Evolutionary conservation across 64 coral and sea anemone genomes (phyloP).

Genomic region (Pocillopora damicornis): DNA sequence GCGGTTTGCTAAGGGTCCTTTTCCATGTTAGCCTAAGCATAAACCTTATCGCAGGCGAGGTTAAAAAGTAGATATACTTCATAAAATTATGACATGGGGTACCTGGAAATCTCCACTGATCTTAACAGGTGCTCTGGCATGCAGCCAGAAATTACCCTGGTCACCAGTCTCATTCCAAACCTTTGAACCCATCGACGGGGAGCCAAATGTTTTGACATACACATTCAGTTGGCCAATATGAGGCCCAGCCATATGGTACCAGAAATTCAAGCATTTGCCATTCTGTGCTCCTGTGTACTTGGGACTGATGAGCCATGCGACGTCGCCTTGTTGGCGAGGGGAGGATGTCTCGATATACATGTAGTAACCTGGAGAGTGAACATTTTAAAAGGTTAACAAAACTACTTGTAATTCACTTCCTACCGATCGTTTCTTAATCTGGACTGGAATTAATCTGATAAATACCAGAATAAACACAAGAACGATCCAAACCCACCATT

Average conservation of each 20-base stretch:
- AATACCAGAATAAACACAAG: not conserved
- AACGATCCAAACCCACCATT: conserved; percentile 56
- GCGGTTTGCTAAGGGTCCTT: too few species aligned
- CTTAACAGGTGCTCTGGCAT: conserved; percentile 54
- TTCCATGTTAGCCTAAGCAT: too few species aligned
- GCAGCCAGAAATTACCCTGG: conserved; percentile 74
- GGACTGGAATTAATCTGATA: too few species aligned
- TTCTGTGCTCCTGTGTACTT: conserved; percentile 39
- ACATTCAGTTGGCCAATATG: conserved; percentile 84
- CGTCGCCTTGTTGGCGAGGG: conserved; percentile 64
- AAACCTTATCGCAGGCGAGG: too few species aligned
- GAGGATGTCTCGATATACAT: conserved; percentile 92
- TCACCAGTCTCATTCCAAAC: conserved; percentile 84
- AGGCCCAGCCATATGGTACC: conserved; percentile 85
- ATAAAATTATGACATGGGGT: not conserved
- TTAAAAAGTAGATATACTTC: not conserved
- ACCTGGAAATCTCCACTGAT: conserved; percentile 20
- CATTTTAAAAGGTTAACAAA: too few species aligned
- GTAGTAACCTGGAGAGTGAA: conserved; percentile 59
- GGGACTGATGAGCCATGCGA: conserved; percentile 69
- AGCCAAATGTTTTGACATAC: conserved; percentile 56
- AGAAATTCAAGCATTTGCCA: conserved; percentile 94
- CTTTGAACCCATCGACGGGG: conserved; percentile 29
- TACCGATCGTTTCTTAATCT: too few species aligned
- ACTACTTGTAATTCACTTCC: too few species aligned